A percentile compares a stretch with the other conserved stretches of the same genome.
Conservation (phyloP, 1,140 invertebrate species). For the Lepidurus packardi region DNA sequence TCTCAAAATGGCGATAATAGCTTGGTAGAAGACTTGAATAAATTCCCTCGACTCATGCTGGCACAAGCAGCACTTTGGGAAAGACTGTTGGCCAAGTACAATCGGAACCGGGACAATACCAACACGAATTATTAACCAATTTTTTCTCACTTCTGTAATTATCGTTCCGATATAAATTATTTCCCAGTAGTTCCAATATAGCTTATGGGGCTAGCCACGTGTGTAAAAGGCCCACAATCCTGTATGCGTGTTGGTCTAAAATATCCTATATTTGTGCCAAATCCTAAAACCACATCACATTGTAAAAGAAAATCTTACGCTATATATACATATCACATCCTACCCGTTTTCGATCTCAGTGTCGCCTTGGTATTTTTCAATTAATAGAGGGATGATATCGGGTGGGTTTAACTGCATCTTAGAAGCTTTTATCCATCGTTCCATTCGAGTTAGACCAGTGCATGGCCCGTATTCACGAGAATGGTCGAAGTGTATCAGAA, state of each 20-base stretch:
- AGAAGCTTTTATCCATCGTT: background rate
- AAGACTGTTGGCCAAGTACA: conserved; percentile 1
- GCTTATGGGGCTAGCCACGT: background rate
- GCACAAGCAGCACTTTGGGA: conserved; percentile 8
- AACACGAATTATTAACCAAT: background rate
- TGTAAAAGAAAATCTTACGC: background rate
- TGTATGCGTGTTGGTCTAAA: background rate
- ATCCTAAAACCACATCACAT: background rate
- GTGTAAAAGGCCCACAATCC: background rate
- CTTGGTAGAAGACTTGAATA: background rate
- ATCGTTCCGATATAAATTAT: background rate
- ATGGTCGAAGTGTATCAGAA: background rate
- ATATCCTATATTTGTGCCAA: background rate
- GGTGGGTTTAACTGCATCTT: background rate
- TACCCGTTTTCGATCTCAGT: background rate
- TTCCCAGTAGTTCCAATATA: background rate
- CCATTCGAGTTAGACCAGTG: background rate
- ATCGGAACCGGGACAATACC: conserved; percentile 7
- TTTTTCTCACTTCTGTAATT: background rate
- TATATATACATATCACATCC: background rate
- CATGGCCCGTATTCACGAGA: background rate
- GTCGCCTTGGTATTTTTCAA: background rate
- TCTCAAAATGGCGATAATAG: background rate
- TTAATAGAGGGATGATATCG: background rate
- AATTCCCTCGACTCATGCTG: background rate